These are phyloP conservation scores for Morpho deidamia DNA, from an alignment of 2,888 invertebrate species.

Conservation along the genomic window DNA sequence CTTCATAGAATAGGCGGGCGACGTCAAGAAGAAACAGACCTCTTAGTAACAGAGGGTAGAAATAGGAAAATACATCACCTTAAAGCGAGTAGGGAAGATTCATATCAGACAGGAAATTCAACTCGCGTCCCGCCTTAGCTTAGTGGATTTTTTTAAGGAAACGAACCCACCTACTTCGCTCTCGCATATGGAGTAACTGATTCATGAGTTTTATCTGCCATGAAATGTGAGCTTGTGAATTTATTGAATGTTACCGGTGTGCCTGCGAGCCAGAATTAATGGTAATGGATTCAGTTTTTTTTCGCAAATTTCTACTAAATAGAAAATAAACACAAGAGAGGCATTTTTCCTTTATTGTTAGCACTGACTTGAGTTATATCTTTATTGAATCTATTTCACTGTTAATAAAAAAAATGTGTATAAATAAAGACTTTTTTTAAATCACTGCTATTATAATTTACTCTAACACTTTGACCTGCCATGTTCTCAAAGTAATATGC, in stretches of 20 bases:
- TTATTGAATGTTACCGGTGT: constrained; percentile 61
- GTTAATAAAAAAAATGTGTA: no score
- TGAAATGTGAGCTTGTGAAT: constrained; percentile 67
- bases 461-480: no score
- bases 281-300: constrained; percentile 35
- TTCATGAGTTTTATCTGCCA: constrained; percentile 76
- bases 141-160: constrained; percentile 65
- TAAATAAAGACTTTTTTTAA: no score
- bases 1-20: constrained; percentile 47
- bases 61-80: constrained; percentile 77
- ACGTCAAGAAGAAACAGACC: constrained; percentile 42
- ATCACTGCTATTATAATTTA: no score
- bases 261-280: constrained; percentile 51
- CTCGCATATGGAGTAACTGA: constrained; percentile 69
- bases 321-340: neutral
- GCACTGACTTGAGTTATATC: no score
- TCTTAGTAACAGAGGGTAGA: constrained; percentile 52
- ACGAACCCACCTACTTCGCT: constrained; percentile 59
- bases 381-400: no score
- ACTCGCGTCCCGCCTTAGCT: constrained; percentile 57
- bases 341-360: no score
- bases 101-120: constrained; percentile 76
- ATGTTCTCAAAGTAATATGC: no score
- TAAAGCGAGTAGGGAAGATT: constrained; percentile 76
- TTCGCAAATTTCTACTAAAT: neutral